These are phyloP conservation scores for Brachionichthys hirsutus DNA, from an alignment of 2,113 vertebrate species.

Conservation along the genomic window DNA sequence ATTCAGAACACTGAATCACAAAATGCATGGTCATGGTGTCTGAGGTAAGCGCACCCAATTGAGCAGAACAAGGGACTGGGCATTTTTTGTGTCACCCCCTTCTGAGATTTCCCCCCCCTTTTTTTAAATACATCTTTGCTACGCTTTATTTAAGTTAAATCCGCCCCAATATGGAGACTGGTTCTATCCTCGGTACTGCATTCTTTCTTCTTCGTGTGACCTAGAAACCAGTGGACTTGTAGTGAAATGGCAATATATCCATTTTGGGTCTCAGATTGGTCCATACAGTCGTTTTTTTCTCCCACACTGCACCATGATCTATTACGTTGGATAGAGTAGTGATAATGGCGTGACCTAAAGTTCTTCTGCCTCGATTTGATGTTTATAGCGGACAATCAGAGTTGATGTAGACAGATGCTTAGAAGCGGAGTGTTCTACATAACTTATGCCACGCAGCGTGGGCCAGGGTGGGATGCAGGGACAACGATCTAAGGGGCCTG, in stretches of 20 bases:
- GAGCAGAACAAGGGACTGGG: slow-evolving; percentile 31
- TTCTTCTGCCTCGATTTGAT: too few relatives aligned
- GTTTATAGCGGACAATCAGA: too few relatives aligned
- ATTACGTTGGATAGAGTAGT: too few relatives aligned
- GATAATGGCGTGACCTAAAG: too few relatives aligned
- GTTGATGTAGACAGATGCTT: too few relatives aligned
- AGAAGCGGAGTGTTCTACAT: too few relatives aligned
- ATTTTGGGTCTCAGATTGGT: slow-evolving; percentile 1
- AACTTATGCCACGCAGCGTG: too few relatives aligned
- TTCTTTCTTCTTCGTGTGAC: slow-evolving; percentile 37
- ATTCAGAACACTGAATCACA: slow-evolving; percentile 58
- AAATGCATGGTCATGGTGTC: slow-evolving; percentile 48
- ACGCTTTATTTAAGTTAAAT: slow-evolving; percentile 47
- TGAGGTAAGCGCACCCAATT: slow-evolving; percentile 44
- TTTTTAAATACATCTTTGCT: slow-evolving; percentile 34
- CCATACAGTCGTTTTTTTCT: neutral
- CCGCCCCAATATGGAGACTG: slow-evolving; percentile 20
- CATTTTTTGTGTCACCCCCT: slow-evolving; percentile 43
- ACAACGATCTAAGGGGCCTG: too few relatives aligned
- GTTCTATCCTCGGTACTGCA: slow-evolving; percentile 28
- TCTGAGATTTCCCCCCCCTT: slow-evolving; percentile 30
- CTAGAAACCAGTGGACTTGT: slow-evolving; percentile 38
- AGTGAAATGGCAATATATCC: slow-evolving; percentile 10
- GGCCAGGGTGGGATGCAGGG: too few relatives aligned
- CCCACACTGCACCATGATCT: too few relatives aligned